Percentiles rank a stretch among this genome's conserved stretches.
phyloP scores from a whole-genome alignment of 2,888 invertebrate species.

The Syrista parreyssii region DNA sequence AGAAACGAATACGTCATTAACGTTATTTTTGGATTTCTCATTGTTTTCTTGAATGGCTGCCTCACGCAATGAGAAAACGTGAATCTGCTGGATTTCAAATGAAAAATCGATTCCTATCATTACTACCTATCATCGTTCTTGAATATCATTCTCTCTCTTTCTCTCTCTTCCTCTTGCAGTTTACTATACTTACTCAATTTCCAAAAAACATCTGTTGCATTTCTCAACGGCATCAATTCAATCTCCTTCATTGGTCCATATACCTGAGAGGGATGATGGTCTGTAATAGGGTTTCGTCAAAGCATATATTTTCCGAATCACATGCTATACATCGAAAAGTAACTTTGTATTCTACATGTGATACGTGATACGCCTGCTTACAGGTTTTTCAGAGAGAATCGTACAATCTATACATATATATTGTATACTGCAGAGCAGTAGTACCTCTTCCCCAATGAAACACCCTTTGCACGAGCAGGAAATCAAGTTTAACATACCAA shows the following conservation, averaged over 20 bases:
- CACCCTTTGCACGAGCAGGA: neutral
- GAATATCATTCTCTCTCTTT: neutral
- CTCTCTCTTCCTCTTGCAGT: neutral
- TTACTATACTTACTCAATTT: slow-evolving; percentile 24
- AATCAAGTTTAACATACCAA: neutral
- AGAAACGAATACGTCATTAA: neutral
- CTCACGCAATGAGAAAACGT: neutral
- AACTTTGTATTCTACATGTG: slow-evolving; percentile 43
- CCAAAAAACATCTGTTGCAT: slow-evolving; percentile 26
- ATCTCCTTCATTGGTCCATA: slow-evolving; percentile 36
- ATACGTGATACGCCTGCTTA: slow-evolving; percentile 46
- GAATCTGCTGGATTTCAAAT: neutral
- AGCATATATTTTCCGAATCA: slow-evolving; percentile 49
- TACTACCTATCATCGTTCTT: too few relatives aligned
- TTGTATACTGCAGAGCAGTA: neutral
- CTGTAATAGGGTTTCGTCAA: slow-evolving; percentile 39
- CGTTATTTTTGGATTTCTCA: neutral
- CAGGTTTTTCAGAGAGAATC: slow-evolving; percentile 30
- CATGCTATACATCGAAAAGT: slow-evolving; percentile 46
- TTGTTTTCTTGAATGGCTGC: neutral
- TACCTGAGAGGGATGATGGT: slow-evolving; percentile 31
- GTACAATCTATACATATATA: slow-evolving; percentile 1
- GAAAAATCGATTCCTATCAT: neutral
- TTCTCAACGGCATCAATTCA: slow-evolving; percentile 40
- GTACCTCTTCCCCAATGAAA: neutral